Evolutionary conservation across 2,888 invertebrate species (phyloP).

Genomic region (Hyles lineata): DNA sequence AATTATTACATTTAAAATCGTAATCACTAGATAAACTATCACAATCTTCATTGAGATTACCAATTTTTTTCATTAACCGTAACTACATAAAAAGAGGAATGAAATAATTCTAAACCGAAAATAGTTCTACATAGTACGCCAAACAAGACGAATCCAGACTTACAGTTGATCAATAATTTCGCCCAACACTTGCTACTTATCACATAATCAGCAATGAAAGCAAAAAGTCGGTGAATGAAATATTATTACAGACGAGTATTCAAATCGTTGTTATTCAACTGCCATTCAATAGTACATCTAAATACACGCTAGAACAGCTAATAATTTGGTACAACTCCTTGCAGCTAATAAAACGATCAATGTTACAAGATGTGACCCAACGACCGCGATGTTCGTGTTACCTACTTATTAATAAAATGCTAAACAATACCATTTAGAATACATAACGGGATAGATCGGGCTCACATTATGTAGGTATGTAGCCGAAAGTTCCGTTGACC

Average conservation of each 20-base stretch:
- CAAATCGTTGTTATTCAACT: neutral
- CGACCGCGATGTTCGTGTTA: conserved; percentile 16
- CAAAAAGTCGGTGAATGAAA: neutral
- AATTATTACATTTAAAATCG: too few species aligned
- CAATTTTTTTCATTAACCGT: too few species aligned
- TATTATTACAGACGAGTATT: neutral
- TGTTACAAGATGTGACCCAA: conserved; percentile 17
- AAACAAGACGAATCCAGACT: too few species aligned
- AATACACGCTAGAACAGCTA: neutral
- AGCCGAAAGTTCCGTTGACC: conserved; percentile 33
- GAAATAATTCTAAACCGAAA: neutral
- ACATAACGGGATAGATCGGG: conserved; percentile 27
- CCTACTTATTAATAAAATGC: conserved; percentile 29
- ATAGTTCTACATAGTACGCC: too few species aligned
- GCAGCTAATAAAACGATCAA: conserved; percentile 11
- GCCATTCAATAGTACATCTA: neutral
- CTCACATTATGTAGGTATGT: conserved; percentile 29
- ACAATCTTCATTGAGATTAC: too few species aligned
- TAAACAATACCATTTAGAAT: conserved; percentile 31
- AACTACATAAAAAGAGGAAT: too few species aligned
- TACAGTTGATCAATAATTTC: neutral
- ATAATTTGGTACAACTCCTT: conserved; percentile 14
- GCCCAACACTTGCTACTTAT: neutral
- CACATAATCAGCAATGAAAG: neutral
- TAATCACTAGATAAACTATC: too few species aligned